Evolutionary conservation across 2,113 vertebrate genomes (phyloP), one percentile per base, ranked within the genome.

Genomic region (Ammospiza caudacuta): DNA sequence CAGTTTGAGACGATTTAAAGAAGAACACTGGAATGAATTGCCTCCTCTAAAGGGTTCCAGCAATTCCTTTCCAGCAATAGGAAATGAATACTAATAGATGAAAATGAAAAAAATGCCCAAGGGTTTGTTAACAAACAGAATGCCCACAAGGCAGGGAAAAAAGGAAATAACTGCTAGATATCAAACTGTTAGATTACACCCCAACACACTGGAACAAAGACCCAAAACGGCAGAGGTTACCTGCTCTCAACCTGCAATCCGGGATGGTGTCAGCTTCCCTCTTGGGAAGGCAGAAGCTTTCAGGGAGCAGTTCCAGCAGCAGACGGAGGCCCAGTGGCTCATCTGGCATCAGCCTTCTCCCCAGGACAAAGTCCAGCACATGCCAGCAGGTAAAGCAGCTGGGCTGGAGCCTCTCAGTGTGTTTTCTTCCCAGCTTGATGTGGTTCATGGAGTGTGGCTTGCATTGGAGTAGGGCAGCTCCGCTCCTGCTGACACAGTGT

Each of bases 241-340:
- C 20, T 25, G 43, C 46, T 49, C 52, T 58, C 12, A 43, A 31
- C 9, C 29, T 0, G 0, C 20, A 25, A 9, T 75, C 5, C 5
- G 7, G 28, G 31, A 51, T 29, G 25, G 61, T 2, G 0, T 51
- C 16, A 0, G 13, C 20, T 43, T n/a, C 35, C 8, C 3, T 35
- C 29, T 24, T 4, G 12, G 51, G 20, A 29, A 58, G 43, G 51
- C 24, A n/a, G 29, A 16, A 66, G 15, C 5, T 58, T 49, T 49
- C 29, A 20, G 1, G 0, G 54, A 41, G 54, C 23, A 82, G 18
- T 41, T 59, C 44, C 64, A 49, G 43, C 54, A 58, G 70, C 35
- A 58, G 43, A 20, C 0, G 0, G 51, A 64, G 28, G n/a, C 23
- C n/a, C 0, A 1, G 35, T 35, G 52, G 43, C 21, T 58, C 43